Evolutionary conservation across 2,888 invertebrate species (phyloP), one percentile per base, ranked within the genome.

Genomic region (Helicoverpa assulta): DNA sequence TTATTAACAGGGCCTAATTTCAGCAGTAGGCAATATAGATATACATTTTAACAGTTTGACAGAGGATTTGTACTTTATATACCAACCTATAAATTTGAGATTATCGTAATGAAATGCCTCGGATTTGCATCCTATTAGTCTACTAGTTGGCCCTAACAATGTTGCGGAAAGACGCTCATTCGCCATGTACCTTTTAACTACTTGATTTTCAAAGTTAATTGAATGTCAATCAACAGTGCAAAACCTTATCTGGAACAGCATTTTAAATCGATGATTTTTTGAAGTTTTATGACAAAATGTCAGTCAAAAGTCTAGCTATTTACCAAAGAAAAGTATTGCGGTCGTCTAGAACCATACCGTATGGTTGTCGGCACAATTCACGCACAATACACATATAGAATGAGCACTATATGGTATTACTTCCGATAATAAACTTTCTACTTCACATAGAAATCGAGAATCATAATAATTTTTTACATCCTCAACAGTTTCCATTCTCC

Each of bases 401-500:
- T 77, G 40, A 78, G 56, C 66, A 78, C 12, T 40, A 40, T 40
- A 40, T 40, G 40, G 62, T 70, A 68, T 62, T 77, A 70, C 75
- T 78, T 78, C 76, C 76, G 74, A 78, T 78, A 26, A 26, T 52
- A 51, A 63, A 78, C 76, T 77, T 78, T 77, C 76, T 78, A 77
- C 65, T 77, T 68, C 26, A 68, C 73, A 77, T 76, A 73, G 76
- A 76, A 73, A 78, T 66, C 62, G 74, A 77, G 70, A 78, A 69
- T 53, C 26, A 59, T 66, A 54, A 71, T 65, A 26, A 59, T 52
- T 62, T 50, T 66, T 52, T 40, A 53, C 40, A 54, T 76, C 58
- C 33, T 64, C 58, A 52, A 61, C 65, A 76, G 74, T 60, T 70
- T 76, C 63, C 61, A 51, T 62, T 58, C 51, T 37, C 40, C 51